phyloP scores from a whole-genome alignment of 1,140 invertebrate species.

The Lordiphosa clarofinis region DNA sequence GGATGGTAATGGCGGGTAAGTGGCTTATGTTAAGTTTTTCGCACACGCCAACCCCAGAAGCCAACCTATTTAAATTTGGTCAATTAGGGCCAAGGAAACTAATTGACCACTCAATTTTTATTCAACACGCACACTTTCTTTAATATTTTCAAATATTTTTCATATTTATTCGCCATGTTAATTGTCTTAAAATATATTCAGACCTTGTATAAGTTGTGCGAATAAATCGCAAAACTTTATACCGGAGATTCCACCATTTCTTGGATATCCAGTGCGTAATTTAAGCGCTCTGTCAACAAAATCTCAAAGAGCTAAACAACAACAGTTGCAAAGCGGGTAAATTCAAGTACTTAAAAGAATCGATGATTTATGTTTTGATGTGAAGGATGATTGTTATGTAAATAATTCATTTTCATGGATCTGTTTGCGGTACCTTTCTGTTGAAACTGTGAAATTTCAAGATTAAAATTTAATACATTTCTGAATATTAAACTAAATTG shows the following conservation, averaged over 20 bases:
- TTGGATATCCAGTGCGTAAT: slow-evolving; percentile 73
- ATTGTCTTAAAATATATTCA: slow-evolving; percentile 26
- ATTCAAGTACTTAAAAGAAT: slow-evolving; percentile 22
- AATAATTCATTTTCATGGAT: slow-evolving; percentile 3
- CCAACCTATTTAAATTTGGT: background rate
- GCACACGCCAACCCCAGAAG: slow-evolving; percentile 37
- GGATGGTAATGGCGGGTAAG: slow-evolving; percentile 66
- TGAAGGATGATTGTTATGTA: background rate
- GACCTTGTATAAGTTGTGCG: slow-evolving; percentile 75
- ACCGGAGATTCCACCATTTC: slow-evolving; percentile 75
- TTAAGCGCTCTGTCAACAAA: slow-evolving; percentile 52
- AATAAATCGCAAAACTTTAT: slow-evolving; percentile 58
- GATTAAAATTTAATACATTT: too few relatives aligned
- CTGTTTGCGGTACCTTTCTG: slow-evolving; percentile 3
- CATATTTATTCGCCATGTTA: background rate
- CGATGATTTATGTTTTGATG: slow-evolving; percentile 12
- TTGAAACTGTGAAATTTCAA: too few relatives aligned
- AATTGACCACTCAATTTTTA: background rate
- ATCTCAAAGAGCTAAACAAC: slow-evolving; percentile 45
- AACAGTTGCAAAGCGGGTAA: slow-evolving; percentile 72
- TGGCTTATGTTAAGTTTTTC: slow-evolving; percentile 32
- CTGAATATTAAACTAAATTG: too few relatives aligned
- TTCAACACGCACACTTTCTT: slow-evolving; percentile 19
- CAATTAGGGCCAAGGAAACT: too few relatives aligned
- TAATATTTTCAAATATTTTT: slow-evolving; percentile 10